Conservation (phyloP, 1,140 invertebrate species). For the Aphis gossypii region DNA sequence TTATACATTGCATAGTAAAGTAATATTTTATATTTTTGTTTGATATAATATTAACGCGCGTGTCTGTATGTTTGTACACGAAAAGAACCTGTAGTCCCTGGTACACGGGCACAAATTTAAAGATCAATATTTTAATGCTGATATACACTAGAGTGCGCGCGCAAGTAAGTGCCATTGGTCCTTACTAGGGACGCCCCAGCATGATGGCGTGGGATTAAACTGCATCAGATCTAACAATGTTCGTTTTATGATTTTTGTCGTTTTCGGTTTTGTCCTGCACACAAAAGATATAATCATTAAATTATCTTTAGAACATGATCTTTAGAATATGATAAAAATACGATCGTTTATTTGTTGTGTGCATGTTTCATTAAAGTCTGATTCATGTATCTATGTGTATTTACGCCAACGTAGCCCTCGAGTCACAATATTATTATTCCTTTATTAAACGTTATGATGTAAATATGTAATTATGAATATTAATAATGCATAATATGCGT, state of each 20-base stretch:
- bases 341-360: background rate
- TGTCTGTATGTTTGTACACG: background rate
- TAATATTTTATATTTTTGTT: slow-evolving; percentile 26
- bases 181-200: slow-evolving; percentile 55
- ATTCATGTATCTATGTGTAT: background rate
- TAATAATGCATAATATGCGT: background rate
- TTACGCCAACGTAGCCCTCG: background rate
- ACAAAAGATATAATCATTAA: background rate
- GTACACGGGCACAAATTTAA: slow-evolving; percentile 56
- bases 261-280: background rate
- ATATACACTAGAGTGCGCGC: slow-evolving; percentile 52
- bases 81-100: slow-evolving; percentile 47
- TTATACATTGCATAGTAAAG: background rate
- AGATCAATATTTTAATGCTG: slow-evolving; percentile 58
- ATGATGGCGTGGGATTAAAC: slow-evolving; percentile 53
- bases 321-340: background rate
- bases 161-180: slow-evolving; percentile 57
- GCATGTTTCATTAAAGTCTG: background rate
- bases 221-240: slow-evolving; percentile 52
- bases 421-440: background rate
- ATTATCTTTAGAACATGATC: background rate
- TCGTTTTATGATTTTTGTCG: slow-evolving; percentile 22
- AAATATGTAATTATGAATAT: background rate
- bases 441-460: background rate
- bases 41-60: slow-evolving; percentile 28